A percentile compares a stretch with the other conserved stretches of the same genome.
Evolutionary conservation across 2,797 vertebrate species (phyloP).

Genomic region (Huso huso): DNA sequence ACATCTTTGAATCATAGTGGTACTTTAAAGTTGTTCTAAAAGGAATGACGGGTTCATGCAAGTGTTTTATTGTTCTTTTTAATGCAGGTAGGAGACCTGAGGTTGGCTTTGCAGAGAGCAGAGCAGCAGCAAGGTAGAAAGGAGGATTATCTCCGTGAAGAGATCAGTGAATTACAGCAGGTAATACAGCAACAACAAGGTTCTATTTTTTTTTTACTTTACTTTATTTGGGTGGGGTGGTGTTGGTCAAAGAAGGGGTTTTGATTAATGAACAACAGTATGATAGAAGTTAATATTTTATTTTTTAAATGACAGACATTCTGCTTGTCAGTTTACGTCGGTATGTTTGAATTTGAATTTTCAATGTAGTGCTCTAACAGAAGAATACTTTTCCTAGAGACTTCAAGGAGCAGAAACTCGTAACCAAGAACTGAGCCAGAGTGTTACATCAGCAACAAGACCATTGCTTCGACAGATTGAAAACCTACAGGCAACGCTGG

Average conservation of each 20-base stretch:
- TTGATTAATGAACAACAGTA: no score
- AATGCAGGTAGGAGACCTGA: conserved; percentile 81
- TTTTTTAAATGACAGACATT: no score
- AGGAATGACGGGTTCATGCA: no score
- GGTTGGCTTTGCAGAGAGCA: conserved; percentile 79
- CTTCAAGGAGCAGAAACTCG: conserved; percentile 87
- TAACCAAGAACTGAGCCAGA: conserved; percentile 94
- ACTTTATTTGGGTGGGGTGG: no score
- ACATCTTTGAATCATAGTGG: no score
- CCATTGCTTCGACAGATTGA: conserved; percentile 92
- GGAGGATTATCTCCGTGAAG: conserved; percentile 94
- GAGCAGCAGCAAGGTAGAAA: conserved; percentile 90
- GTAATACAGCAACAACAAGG: conserved; percentile 41
- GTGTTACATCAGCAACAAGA: conserved; percentile 83
- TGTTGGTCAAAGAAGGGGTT: no score
- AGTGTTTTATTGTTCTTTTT: not conserved
- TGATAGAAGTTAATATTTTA: no score
- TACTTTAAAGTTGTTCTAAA: no score
- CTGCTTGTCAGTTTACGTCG: no score
- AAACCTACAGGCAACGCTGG: conserved; percentile 85
- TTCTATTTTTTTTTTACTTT: no score
- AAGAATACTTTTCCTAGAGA: conserved; percentile 52
- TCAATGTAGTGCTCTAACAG: no score
- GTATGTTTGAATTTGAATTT: no score
- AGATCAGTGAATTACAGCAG: conserved; percentile 89